Evolutionary conservation across 2,888 invertebrate species (phyloP).

Genomic region (Seladonia tumulorum): DNA sequence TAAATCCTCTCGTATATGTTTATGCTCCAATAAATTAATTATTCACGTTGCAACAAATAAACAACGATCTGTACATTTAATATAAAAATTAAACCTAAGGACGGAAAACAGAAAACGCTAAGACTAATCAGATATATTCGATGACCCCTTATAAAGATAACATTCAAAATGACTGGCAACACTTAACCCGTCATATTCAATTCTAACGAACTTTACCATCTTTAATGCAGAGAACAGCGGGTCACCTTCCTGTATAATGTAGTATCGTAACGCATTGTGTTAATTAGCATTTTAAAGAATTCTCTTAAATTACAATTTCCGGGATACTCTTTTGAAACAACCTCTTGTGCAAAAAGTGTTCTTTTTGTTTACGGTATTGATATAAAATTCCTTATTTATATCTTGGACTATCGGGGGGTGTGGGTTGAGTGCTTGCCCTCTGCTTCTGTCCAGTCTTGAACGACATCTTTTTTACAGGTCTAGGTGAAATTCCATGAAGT

Average conservation of each 20-base stretch:
- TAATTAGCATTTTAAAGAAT: constrained; percentile 47
- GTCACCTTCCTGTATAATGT: constrained; percentile 9
- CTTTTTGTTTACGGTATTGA: constrained; percentile 33
- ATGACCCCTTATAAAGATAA: constrained; percentile 51
- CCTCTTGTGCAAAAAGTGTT: constrained; percentile 63
- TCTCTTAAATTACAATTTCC: constrained; percentile 60
- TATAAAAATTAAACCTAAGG: constrained; percentile 83
- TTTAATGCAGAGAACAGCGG: constrained; percentile 34
- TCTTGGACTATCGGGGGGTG: constrained; percentile 83
- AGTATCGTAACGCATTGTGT: constrained; percentile 41
- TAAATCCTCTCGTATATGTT: constrained; percentile 63
- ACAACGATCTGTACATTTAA: constrained; percentile 79
- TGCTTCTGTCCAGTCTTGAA: constrained; percentile 87
- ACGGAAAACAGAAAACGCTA: constrained; percentile 82
- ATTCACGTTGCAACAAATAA: constrained; percentile 73
- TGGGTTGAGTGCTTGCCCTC: constrained; percentile 77
- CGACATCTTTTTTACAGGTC: constrained; percentile 89
- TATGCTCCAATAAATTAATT: constrained; percentile 71
- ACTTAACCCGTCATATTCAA: constrained; percentile 8
- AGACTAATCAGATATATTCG: constrained; percentile 70
- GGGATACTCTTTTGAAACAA: constrained; percentile 34
- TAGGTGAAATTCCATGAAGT: constrained; percentile 87
- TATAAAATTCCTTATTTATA: constrained; percentile 78
- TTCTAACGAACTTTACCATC: neutral
- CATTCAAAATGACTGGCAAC: constrained; percentile 26